A percentile compares a stretch with the other conserved stretches of the same genome.
Conservation (phyloP, 2,113 vertebrate genomes). For the Zosterops borbonicus region DNA sequence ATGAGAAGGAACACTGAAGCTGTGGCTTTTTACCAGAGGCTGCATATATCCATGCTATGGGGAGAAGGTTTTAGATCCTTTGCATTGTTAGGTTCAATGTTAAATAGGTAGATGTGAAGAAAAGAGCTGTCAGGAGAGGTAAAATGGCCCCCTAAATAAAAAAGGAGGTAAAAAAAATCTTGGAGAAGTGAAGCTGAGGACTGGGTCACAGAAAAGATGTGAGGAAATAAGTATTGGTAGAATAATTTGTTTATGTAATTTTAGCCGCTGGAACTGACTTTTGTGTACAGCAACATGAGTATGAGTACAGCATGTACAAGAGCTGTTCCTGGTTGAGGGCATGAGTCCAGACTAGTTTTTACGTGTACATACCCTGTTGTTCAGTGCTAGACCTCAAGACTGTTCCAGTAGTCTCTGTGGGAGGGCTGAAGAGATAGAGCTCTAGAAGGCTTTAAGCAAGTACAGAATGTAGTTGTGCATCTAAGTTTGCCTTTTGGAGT, state of each 20-base stretch:
- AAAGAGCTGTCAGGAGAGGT: neutral
- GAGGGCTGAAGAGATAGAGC: neutral
- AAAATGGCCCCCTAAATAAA: neutral
- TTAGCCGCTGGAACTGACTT: neutral
- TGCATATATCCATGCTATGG: neutral
- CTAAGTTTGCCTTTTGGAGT: neutral
- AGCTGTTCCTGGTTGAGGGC: neutral
- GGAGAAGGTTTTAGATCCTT: neutral
- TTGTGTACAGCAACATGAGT: neutral
- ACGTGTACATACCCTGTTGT: neutral
- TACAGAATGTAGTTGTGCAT: neutral
- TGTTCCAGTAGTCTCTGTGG: neutral
- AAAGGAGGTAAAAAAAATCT: neutral
- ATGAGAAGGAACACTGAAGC: neutral
- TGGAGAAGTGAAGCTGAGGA: neutral
- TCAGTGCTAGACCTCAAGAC: neutral
- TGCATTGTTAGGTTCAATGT: neutral
- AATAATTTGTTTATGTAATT: neutral
- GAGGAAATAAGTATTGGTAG: neutral
- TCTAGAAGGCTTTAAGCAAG: neutral
- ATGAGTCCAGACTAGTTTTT: neutral
- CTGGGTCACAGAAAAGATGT: neutral
- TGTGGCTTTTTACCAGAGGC: neutral
- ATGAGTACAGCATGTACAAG: neutral
- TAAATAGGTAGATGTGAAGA: neutral